phyloP scores from a whole-genome alignment of 2,888 invertebrate genomes.

The Philaethria dido region DNA sequence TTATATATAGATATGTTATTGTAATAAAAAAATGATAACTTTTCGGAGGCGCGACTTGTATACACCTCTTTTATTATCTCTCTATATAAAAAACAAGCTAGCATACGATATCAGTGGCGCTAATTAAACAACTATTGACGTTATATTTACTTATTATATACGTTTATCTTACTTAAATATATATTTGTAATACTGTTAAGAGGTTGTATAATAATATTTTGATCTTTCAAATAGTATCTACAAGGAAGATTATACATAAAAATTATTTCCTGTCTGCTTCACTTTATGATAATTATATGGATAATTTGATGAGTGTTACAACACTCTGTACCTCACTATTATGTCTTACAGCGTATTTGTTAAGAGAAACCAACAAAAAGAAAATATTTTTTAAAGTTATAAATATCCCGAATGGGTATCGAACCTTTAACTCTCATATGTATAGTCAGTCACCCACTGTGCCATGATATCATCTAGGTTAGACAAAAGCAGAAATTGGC shows the following conservation, averaged over 20 bases:
- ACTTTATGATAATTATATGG: background rate
- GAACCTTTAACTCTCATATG: no score
- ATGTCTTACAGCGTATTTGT: no score
- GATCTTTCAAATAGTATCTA: background rate
- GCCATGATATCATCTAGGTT: no score
- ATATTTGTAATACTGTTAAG: slow-evolving; percentile 5
- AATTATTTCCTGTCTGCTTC: background rate
- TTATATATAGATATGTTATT: no score
- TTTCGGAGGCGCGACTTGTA: slow-evolving; percentile 8
- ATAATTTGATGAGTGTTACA: no score
- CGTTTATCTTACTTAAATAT: background rate
- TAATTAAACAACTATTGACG: slow-evolving; percentile 13
- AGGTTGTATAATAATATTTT: background rate
- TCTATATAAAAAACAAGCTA: slow-evolving; percentile 1
- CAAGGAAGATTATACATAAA: no score
- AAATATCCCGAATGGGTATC: no score
- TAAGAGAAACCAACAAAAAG: no score
- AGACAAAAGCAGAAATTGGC: no score
- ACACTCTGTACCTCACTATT: no score
- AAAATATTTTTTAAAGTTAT: no score
- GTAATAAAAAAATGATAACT: background rate
- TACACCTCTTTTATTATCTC: background rate
- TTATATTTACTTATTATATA: background rate
- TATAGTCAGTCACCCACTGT: no score
- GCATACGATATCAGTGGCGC: background rate